Base-by-base conservation (phyloP, 2,113 vertebrate genomes). In the Odontesthes bonariensis region DNA sequence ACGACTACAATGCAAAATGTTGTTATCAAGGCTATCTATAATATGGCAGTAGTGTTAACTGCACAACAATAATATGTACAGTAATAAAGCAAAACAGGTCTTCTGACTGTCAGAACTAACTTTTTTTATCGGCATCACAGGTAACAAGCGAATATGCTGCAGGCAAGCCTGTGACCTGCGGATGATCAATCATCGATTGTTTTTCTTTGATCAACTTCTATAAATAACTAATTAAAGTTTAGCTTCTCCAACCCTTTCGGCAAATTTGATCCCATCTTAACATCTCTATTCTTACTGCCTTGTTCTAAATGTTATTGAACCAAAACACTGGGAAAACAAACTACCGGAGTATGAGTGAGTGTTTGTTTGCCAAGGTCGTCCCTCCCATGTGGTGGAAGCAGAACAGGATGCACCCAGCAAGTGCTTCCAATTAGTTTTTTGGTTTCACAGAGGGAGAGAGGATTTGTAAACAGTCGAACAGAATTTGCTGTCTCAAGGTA, bases 71-170 rank as follows among this genome's bases (percentile, higher is more conserved):
- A n/a, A n/a, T 27, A 27, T 27, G 27, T 27, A 27, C 27, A 27
- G 1, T 3, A 3, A 27, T 27, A 89, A 75, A 81, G 78, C 70
- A 78, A 74, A 88, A 87, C 75, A 32, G 19, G 82, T 77, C 77
- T 81, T 58, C 22, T 47, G 2, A 77, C 71, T 55, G 52, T 73
- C 68, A 65, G 60, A 82, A 76, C 63, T 56, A 7, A 38, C 57
- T 44, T 61, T 65, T n/a, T 38, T 53, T 44, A 78, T 82, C 79
- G 81, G 83, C 79, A 73, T 67, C 73, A 40, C 27, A 7, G 47
- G 38, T 33, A 80, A 69, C 61, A 72, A 55, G 42, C 53, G 59
- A 33, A 49, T 56, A 60, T 33, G 49, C 14, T 40, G 23, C 38
- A 27, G 46, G 27, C 40, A n/a, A 60, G 56, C 32, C 35, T 56